A percentile compares a stretch with the other conserved stretches of the same genome.
These are phyloP conservation scores for Venusia cambrica DNA, from an alignment of 2,888 invertebrate species.

Conservation along the genomic window DNA sequence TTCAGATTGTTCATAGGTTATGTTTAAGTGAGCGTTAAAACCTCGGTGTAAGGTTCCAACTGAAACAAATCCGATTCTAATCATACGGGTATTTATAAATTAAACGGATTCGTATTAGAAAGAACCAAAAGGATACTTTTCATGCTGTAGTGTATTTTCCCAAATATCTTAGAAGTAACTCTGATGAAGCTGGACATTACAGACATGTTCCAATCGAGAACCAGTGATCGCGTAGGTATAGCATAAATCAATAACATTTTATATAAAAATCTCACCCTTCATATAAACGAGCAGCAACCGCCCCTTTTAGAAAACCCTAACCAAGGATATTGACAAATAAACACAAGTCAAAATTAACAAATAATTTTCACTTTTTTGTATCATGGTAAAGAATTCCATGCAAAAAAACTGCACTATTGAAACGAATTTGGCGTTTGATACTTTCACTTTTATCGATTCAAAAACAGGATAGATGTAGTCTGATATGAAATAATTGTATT, in stretches of 20 bases:
- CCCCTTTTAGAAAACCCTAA: constrained; percentile 42
- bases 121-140: too few relatives aligned
- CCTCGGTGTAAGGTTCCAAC: too few relatives aligned
- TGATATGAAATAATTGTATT: constrained; percentile 5
- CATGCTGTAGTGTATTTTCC: too few relatives aligned
- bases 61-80: too few relatives aligned
- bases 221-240: too few relatives aligned
- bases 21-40: too few relatives aligned
- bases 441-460: constrained; percentile 1
- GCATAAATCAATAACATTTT: constrained; percentile 6
- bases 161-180: too few relatives aligned
- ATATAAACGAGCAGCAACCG: constrained; percentile 47
- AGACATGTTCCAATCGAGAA: too few relatives aligned
- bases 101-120: too few relatives aligned
- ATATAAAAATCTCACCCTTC: constrained; percentile 65
- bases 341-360: constrained; percentile 47
- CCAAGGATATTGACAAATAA: constrained; percentile 22
- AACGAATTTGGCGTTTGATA: background rate
- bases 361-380: constrained; percentile 38
- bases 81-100: too few relatives aligned
- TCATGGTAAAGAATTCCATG: constrained; percentile 9
- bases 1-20: too few relatives aligned
- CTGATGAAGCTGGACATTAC: too few relatives aligned
- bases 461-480: background rate
- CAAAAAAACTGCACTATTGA: constrained; percentile 1